phyloP scores from a whole-genome alignment of 2,888 invertebrate species.

The Morpho achilles region DNA sequence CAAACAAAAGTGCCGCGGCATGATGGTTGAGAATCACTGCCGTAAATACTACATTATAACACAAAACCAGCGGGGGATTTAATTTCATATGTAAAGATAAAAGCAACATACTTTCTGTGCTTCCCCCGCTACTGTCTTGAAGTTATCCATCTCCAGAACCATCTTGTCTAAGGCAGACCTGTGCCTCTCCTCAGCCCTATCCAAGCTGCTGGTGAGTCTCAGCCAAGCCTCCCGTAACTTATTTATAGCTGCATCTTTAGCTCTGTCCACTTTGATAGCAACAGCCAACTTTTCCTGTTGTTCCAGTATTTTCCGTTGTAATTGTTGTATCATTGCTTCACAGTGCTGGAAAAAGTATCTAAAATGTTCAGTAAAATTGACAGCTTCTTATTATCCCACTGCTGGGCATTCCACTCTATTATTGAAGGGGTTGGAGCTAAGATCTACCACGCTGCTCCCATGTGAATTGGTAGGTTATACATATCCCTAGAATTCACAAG shows the following conservation, averaged over 20 bases:
- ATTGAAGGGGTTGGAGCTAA: too few relatives aligned
- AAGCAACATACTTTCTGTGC: slow-evolving; percentile 54
- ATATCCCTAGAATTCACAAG: too few relatives aligned
- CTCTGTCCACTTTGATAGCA: slow-evolving; percentile 86
- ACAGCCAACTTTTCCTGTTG: slow-evolving; percentile 89
- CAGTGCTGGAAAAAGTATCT: slow-evolving; percentile 79
- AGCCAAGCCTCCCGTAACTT: slow-evolving; percentile 83
- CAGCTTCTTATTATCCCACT: too few relatives aligned
- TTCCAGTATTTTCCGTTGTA: slow-evolving; percentile 86
- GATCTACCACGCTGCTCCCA: too few relatives aligned
- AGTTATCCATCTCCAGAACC: slow-evolving; percentile 74
- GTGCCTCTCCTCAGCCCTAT: slow-evolving; percentile 70
- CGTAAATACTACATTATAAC: too few relatives aligned
- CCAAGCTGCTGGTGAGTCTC: slow-evolving; percentile 64
- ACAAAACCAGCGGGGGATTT: too few relatives aligned
- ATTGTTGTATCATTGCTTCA: slow-evolving; percentile 85
- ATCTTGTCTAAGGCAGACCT: slow-evolving; percentile 65
- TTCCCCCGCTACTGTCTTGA: slow-evolving; percentile 58
- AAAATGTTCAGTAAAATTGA: too few relatives aligned
- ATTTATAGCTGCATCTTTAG: slow-evolving; percentile 84
- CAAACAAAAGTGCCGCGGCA: too few relatives aligned
- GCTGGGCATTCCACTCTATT: too few relatives aligned
- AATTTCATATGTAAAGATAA: too few relatives aligned
- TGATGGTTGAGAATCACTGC: too few relatives aligned
- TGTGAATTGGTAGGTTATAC: too few relatives aligned